These are phyloP conservation scores for Brenthis hecate DNA, from an alignment of 2,888 invertebrate species.

Conservation along the genomic window DNA sequence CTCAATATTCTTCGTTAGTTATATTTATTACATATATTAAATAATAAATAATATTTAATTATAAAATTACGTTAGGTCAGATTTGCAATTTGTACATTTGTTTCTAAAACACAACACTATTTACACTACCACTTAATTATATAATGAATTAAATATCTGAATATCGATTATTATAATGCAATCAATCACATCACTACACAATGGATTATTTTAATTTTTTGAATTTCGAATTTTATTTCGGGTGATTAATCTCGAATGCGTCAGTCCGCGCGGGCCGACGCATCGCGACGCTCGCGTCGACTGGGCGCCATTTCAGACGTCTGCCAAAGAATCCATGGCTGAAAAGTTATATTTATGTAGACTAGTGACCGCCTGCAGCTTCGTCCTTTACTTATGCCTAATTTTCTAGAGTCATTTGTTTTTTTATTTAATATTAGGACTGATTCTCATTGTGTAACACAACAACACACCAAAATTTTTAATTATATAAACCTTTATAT, in stretches of 20 bases:
- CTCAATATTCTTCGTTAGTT: background rate
- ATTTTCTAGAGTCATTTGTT: background rate
- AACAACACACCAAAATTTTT: too few species aligned
- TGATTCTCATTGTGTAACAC: too few species aligned
- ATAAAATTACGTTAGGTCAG: background rate
- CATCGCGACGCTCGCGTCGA: slow-evolving; percentile 68
- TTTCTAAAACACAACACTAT: slow-evolving; percentile 16
- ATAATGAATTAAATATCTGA: background rate
- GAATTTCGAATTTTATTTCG: slow-evolving; percentile 36
- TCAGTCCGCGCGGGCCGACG: slow-evolving; percentile 62
- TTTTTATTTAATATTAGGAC: too few species aligned
- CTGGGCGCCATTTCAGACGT: slow-evolving; percentile 71
- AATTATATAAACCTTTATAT: too few species aligned
- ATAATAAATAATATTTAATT: background rate
- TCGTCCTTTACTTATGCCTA: slow-evolving; percentile 8
- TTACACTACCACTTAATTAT: background rate
- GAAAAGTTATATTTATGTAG: slow-evolving; percentile 75
- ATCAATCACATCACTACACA: slow-evolving; percentile 29
- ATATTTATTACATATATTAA: background rate
- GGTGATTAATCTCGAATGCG: slow-evolving; percentile 48
- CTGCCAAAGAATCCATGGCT: slow-evolving; percentile 75
- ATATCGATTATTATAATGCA: slow-evolving; percentile 17
- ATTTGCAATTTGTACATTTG: background rate
- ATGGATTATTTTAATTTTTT: slow-evolving; percentile 25
- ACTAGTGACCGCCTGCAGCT: slow-evolving; percentile 9